These are phyloP conservation scores for Miichthys miiuy DNA, from an alignment of 2,797 vertebrate genomes.

Conservation along the genomic window DNA sequence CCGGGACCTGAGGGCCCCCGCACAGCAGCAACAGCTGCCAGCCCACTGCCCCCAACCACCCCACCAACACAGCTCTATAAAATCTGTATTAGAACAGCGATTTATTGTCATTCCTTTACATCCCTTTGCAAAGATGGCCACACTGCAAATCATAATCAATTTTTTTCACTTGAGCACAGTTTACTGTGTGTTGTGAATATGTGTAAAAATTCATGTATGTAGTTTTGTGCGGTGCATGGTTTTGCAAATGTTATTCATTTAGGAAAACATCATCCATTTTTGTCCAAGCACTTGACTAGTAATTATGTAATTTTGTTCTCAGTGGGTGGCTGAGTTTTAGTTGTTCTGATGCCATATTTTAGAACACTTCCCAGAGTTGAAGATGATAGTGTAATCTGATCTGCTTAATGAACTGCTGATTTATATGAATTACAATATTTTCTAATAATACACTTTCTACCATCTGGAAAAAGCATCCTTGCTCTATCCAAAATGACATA, in stretches of 20 bases:
- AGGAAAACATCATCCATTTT: slow-evolving; percentile 31
- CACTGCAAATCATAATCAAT: slow-evolving; percentile 42
- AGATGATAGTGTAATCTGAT: slow-evolving; percentile 11
- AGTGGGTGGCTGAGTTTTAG: slow-evolving; percentile 50
- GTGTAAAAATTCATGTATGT: slow-evolving; percentile 10
- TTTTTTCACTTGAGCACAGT: slow-evolving; percentile 18
- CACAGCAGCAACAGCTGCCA: slow-evolving; percentile 89
- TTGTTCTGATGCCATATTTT: slow-evolving; percentile 43
- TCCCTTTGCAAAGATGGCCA: slow-evolving; percentile 66
- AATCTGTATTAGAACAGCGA: slow-evolving; percentile 80
- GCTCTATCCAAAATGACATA: neutral
- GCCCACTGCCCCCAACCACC: slow-evolving; percentile 78
- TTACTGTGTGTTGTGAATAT: neutral
- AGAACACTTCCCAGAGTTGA: slow-evolving; percentile 23
- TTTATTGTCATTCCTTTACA: slow-evolving; percentile 76
- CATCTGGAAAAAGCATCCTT: slow-evolving; percentile 1
- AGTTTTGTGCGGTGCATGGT: slow-evolving; percentile 15
- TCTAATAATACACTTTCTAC: slow-evolving; percentile 8
- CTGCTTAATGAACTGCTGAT: slow-evolving; percentile 17
- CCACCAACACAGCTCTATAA: slow-evolving; percentile 75
- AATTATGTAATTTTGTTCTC: slow-evolving; percentile 49
- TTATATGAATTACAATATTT: slow-evolving; percentile 8
- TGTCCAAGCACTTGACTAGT: slow-evolving; percentile 29
- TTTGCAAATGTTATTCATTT: slow-evolving; percentile 50
- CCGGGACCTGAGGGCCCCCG: slow-evolving; percentile 84